Base-by-base conservation (phyloP, 2,888 invertebrate genomes). In the Latrodectus hesperus region DNA sequence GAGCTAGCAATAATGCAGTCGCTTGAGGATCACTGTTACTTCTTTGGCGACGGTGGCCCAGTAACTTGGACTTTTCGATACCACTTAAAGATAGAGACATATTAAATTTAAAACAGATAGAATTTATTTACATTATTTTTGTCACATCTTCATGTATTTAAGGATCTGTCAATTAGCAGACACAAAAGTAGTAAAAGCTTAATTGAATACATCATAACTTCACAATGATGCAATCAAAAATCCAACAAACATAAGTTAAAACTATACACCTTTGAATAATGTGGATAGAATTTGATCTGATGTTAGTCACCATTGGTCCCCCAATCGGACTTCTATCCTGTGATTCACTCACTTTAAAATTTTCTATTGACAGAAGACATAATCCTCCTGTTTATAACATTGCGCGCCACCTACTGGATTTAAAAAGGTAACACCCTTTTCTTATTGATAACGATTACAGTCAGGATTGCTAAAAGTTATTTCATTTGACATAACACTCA, bases 21-120 rank as follows among this genome's bases (percentile, higher is more conserved):
- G 89, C 89, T 84, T 89, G 88, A 26, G 89, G 89, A 89, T 89
- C 89, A 68, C 89, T 89, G 64, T 89, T 89, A 84, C 89, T 89
- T 81, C 89, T 84, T 64, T 89, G 89, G 80, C 89, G 89, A 60
- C 89, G 87, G 78, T 89, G 89, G 67, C 87, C 87, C 55, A 88
- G 65, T 82, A 86, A 65, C 75, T 86, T 86, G 4, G 89, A 78
- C 71, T 78, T 86, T 78, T 86, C 86, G 55, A 81, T 81, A 67
- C 89, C 89, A 82, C 80, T 89, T 88, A 82, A 70, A 76, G 88
- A 85, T 51, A 80, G 60, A 86, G 89, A 86, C 89, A 89, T 89
- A 72, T 26, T 86, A 85, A 86, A 65, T 76, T 81, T 71, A 77
- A 76, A 67, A 52, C 88, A 84, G 75, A 16, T 84, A 75, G 38